Base-by-base conservation (phyloP, 2,888 invertebrate species). In the Scaeva pyrastri region DNA sequence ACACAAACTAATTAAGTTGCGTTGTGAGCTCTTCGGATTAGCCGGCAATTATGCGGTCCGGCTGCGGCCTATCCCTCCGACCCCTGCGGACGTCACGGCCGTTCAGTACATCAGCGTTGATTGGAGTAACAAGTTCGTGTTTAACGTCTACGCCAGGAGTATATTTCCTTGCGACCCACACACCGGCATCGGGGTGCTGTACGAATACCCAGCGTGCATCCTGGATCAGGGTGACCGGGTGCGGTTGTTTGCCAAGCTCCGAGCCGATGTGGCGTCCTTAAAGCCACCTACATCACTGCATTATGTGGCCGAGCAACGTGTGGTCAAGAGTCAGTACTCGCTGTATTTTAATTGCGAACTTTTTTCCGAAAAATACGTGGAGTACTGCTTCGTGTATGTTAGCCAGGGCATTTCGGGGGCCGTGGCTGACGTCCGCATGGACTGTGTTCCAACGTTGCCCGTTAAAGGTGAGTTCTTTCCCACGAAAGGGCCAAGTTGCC, bases 331-430 rank as follows among this genome's bases (percentile, higher is more conserved):
- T 7, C 95, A 95, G 90, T 96, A 97, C 92, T 95, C 95, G 21
- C 93, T 97, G 12, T 93, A 94, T 88, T 97, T 97, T 92, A 96
- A 95, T 91, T 97, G 97, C 90, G 96, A 96, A 16, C 93, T 97
- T 58, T 97, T 97, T 93, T 95, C 95, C 66, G 97, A 97, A 92
- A 94, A 95, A 66, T 97, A 95, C 90, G 95, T 97, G 31, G 97
- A 97, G 91, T 97, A 97, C 90, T 97, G 97, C 93, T 97, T 97
- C 93, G 96, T 96, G 75, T 97, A 97, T 92, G 97, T 97, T 41
- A 97, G 96, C 48, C 96, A 97, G 90, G 96, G 97, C 0, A 95
- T 96, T 88, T 96, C 96, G 0, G 97, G 97, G 0, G 97, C 97
- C 0, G 97, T 97, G 80, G 95, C 96, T 3, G 96, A 97, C 90